Evolutionary conservation across 2,888 invertebrate species (phyloP), one percentile per base, ranked within the genome.

Genomic region (Chromoteleia sp.): DNA sequence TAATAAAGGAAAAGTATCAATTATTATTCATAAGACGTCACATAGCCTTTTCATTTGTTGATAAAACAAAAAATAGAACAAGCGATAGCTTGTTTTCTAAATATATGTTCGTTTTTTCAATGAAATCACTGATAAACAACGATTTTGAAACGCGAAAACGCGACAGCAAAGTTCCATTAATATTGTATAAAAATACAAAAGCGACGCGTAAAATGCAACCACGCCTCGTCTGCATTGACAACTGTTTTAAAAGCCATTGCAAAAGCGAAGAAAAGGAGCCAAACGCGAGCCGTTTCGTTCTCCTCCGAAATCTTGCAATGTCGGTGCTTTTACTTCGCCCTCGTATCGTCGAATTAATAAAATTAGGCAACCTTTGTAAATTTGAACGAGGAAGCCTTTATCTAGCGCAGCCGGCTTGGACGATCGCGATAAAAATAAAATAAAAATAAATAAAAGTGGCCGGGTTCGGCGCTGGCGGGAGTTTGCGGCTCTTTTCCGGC

Each of bases 401-500:
- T 67, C 79, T 68, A 36, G 12, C 33, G 70, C 48, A 48, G 8
- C 48, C 39, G 25, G 25, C 33, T 52, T 39, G 8, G 52, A 54
- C 65, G 33, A 67, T 65, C 17, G 54, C 36, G 48, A 80, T 63
- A 41, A 63, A 74, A 80, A 80, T 80, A n/a, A n/a, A n/a, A n/a
- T n/a, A n/a, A n/a, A n/a, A n/a, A n/a, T n/a, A n/a, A n/a, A n/a
- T n/a, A 74, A 79, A 79, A 33, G 59, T 45, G 19, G 15, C 50
- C 68, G 63, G 21, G 48, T 65, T 71, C 63, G 50, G 39, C 43
- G 39, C 61, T 15, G 52, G 21, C 63, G 59, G 41, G 19, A 63
- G 63, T 71, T 52, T 6, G 58, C 58, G 25, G 59, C 73, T 61
- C 79, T 74, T 79, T 79, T 74, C 79, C 79, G 59, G 61, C 67